phyloP scores from a whole-genome alignment of 2,113 vertebrate species.

The Aepyceros melampus region DNA sequence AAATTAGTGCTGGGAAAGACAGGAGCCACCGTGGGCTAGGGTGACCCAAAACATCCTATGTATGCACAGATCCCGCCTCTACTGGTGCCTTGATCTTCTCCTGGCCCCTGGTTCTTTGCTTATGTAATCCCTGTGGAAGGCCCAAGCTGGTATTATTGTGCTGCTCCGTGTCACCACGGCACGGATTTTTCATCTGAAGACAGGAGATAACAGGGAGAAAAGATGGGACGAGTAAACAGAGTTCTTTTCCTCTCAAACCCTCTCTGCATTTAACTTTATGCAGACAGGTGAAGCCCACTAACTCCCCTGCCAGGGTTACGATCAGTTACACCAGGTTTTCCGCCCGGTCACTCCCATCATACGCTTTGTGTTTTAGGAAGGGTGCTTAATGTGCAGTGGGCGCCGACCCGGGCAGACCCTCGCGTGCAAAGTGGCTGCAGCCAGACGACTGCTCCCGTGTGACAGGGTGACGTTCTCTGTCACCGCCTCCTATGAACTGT shows the following conservation, averaged over 20 bases:
- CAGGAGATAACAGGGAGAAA: not conserved
- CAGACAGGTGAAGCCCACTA: not conserved
- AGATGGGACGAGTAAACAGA: not conserved
- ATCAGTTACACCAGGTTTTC: not conserved
- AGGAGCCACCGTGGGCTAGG: not conserved
- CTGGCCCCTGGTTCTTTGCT: not conserved
- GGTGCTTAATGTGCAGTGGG: not conserved
- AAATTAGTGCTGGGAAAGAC: not conserved
- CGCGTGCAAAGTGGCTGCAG: accelerated
- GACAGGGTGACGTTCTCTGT: not conserved
- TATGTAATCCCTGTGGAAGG: not conserved
- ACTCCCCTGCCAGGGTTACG: not conserved
- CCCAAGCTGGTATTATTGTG: not conserved
- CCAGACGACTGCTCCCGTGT: not conserved
- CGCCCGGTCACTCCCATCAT: accelerated
- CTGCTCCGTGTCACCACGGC: not conserved
- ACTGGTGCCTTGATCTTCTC: not conserved
- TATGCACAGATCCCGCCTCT: not conserved
- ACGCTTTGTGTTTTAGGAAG: not conserved
- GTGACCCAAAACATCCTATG: not conserved
- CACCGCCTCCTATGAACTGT: not conserved
- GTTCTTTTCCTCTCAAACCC: not conserved
- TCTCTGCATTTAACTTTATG: not conserved
- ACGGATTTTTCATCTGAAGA: not conserved
- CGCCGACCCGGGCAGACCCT: accelerated